Base-by-base conservation (phyloP, 2,797 vertebrate genomes). In the Halcyon leucocephala region DNA sequence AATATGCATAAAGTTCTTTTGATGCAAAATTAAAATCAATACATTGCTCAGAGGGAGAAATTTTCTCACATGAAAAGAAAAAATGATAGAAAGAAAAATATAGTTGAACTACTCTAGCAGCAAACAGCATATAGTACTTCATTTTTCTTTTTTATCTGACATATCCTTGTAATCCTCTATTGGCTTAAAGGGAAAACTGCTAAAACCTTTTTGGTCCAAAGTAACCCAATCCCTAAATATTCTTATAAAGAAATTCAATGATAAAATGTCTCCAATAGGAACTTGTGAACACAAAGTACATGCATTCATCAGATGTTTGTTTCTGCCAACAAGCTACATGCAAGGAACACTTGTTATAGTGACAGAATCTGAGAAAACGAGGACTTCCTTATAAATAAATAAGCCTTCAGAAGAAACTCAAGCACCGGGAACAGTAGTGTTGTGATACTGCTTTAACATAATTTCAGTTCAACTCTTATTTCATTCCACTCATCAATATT, bases 161-260 rank as follows among this genome's bases (percentile, higher is more conserved):
- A 82, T 44, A 82, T 86, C 42, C 62, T 57, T 69, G 55, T 31
- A 89, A n/a, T 55, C 66, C 29, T 96, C 93, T 66, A 81, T n/a
- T 69, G 83, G 42, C n/a, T 72, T 77, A 93, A 28, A 33, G 44
- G 55, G 35, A 83, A 86, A 93, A 85, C 25, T 48, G 41, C 33
- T 90, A 94, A 54, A 60, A 73, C n/a, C 42, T 87, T 91, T 93
- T 95, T 55, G 74, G 10, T 44, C 51, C 57, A 78, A 74, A 96
- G 35, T 52, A 77, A 82, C 20, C 26, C 39, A 92, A 84, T 74
- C 7, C n/a, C 35, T 60, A 91, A 85, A 89, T 54, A 92, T 93
- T 93, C 64, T 89, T 85, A 71, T 6, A 37, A 82, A 77, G 26
- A 74, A 95, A 64, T 77, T 77, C 26, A 81, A 10, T 82, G 71